These are phyloP conservation scores for Copidosoma aretas DNA, from an alignment of 2,888 invertebrate genomes.

Conservation along the genomic window DNA sequence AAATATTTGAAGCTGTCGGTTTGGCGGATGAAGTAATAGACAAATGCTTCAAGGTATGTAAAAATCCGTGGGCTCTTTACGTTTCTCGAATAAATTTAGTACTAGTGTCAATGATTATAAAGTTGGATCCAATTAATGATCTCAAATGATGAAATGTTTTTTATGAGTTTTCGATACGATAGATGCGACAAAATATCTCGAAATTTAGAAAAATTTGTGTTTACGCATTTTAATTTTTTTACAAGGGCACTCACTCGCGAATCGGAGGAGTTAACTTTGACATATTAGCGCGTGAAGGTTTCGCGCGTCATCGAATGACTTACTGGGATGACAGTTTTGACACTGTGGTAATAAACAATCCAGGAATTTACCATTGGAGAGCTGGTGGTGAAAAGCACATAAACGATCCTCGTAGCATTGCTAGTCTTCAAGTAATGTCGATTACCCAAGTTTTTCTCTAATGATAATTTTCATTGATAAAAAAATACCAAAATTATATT, in stretches of 20 bases:
- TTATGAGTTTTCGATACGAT: slow-evolving; percentile 42
- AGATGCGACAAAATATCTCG: too few species aligned
- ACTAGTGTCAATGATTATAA: slow-evolving; percentile 50
- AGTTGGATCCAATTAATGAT: slow-evolving; percentile 57
- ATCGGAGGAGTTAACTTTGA: slow-evolving; percentile 92
- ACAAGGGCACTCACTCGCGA: slow-evolving; percentile 71
- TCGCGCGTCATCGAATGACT: slow-evolving; percentile 80
- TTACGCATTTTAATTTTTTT: slow-evolving; percentile 16
- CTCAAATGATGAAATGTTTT: slow-evolving; percentile 48
- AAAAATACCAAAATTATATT: too few species aligned
- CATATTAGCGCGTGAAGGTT: slow-evolving; percentile 83
- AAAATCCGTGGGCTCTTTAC: slow-evolving; percentile 54
- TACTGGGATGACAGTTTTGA: slow-evolving; percentile 75
- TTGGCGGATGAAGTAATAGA: slow-evolving; percentile 90
- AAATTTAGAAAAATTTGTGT: slow-evolving; percentile 5
- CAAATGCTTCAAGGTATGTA: slow-evolving; percentile 85
- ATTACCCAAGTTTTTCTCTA: not conserved
- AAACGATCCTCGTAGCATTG: slow-evolving; percentile 85
- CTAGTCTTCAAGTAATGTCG: slow-evolving; percentile 76
- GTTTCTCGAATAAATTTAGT: slow-evolving; percentile 6
- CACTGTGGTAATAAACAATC: slow-evolving; percentile 79
- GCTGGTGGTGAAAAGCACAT: slow-evolving; percentile 97
- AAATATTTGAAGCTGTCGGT: slow-evolving; percentile 99
- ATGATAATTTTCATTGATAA: too few species aligned
- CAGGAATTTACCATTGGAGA: slow-evolving; percentile 96